Conservation (phyloP, 2,888 invertebrate genomes). For the Drosophila sordidapex region DNA sequence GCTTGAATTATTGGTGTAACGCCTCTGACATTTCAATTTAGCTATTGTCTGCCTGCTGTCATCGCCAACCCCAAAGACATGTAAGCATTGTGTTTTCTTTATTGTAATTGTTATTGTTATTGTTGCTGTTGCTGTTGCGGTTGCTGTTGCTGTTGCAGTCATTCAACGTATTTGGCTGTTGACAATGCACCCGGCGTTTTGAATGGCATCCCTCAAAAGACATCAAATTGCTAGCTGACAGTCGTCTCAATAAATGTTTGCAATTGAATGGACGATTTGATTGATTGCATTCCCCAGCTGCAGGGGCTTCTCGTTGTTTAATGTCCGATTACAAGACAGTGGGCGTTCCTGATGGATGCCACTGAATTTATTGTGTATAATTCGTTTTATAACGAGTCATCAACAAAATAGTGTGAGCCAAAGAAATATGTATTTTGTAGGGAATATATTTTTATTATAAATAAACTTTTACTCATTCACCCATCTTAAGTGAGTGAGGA, state of each 20-base stretch:
- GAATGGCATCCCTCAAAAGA: constrained; percentile 43
- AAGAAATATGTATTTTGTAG: neutral
- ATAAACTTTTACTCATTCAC: constrained; percentile 28
- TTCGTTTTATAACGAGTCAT: constrained; percentile 9
- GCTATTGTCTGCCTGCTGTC: constrained; percentile 41
- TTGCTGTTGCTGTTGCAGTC: constrained; percentile 24
- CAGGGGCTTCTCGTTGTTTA: constrained; percentile 22
- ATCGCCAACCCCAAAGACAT: constrained; percentile 29
- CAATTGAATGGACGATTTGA: constrained; percentile 68
- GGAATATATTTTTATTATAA: constrained; percentile 13
- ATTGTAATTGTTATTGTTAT: constrained; percentile 41
- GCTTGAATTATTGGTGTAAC: constrained; percentile 63
- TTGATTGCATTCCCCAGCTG: constrained; percentile 65
- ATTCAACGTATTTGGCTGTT: constrained; percentile 22
- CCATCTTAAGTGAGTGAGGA: constrained; percentile 47
- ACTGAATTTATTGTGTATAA: neutral
- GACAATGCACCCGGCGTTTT: constrained; percentile 40
- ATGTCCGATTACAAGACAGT: constrained; percentile 28
- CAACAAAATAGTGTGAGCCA: constrained; percentile 5
- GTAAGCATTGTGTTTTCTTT: constrained; percentile 51
- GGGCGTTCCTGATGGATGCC: constrained; percentile 24
- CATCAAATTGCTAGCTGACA: constrained; percentile 52
- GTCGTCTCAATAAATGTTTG: constrained; percentile 56
- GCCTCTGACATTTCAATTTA: constrained; percentile 74
- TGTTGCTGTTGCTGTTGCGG: neutral